Base-by-base conservation (phyloP, 2,888 invertebrate species). In the Cryptophagus acutangulus region DNA sequence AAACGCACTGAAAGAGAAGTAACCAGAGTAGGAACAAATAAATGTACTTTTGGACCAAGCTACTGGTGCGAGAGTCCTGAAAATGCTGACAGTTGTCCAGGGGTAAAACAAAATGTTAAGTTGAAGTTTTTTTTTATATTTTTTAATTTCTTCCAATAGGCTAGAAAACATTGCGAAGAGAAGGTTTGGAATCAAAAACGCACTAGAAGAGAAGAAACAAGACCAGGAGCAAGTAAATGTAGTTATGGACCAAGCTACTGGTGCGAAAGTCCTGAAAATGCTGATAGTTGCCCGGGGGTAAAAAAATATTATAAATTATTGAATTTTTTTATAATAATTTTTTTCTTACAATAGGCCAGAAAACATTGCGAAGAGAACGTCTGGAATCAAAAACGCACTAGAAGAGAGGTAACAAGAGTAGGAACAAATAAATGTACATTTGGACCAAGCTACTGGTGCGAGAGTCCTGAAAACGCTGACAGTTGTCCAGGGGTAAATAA, bases 371-470 rank as follows among this genome's bases (percentile, higher is more conserved):
- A 44, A 39, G 48, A 36, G 42, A 56, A 43, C 46, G 46, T 51
- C 30, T 54, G 38, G 58, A 20, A 17, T n/a, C 13, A 25, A 12
- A 35, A 36, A 33, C 38, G 20, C 30, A 35, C 37, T 17, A 13
- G 20, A 13, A 6, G n/a, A 12, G 13, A 10, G 28, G 33, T 20
- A 6, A 1, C 40, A n/a, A n/a, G n/a, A n/a, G n/a, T n/a, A 13
- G 47, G 47, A n/a, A 15, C 33, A 8, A 36, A 48, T 12, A 37
- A 75, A 52, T 88, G 87, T 64, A 81, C 81, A 3, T 81, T 80
- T 76, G 87, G 87, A 3, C 85, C 86, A 1, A 69, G 76, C 1
- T 86, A 82, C 59, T 87, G 87, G 87, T 88, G 87, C 65, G 70
- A 68, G 40, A 76, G 73, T 51, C 55, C 63, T 31, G 59, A 58